Conservation (phyloP, 2,113 vertebrate genomes). For the Stomatorhinus ivindoensis region DNA sequence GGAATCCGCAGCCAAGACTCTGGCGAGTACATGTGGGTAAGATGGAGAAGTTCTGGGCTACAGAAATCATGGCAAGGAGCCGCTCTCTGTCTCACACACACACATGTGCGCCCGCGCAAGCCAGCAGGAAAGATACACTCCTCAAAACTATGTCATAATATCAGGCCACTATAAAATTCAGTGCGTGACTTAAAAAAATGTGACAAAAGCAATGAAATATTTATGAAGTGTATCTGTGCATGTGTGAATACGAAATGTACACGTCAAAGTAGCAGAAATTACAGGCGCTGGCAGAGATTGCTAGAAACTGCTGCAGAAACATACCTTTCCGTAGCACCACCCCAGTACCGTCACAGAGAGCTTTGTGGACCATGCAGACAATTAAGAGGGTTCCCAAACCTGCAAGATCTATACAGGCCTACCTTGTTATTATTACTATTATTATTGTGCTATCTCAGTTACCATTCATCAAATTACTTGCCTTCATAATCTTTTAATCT, state of each 20-base stretch:
- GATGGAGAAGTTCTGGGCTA: neutral
- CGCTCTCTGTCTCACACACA: neutral
- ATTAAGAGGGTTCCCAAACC: neutral
- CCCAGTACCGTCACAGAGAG: neutral
- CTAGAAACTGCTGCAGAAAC: neutral
- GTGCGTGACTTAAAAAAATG: neutral
- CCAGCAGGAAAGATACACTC: neutral
- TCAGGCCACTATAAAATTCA: neutral
- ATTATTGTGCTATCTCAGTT: neutral
- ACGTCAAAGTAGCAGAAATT: neutral
- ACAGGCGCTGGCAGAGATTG: neutral
- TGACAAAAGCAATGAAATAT: neutral
- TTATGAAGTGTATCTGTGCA: neutral
- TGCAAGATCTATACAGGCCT: neutral
- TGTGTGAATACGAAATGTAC: neutral
- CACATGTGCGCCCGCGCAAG: neutral
- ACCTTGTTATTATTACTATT: neutral
- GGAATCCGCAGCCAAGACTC: neutral
- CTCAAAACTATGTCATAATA: neutral
- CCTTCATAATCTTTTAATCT: neutral
- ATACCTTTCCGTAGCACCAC: neutral
- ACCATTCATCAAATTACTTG: neutral
- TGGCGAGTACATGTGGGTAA: too few relatives aligned
- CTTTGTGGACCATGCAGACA: neutral
- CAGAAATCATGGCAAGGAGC: neutral